Conservation (phyloP, 2,888 invertebrate genomes). For the Torymus texanus region DNA sequence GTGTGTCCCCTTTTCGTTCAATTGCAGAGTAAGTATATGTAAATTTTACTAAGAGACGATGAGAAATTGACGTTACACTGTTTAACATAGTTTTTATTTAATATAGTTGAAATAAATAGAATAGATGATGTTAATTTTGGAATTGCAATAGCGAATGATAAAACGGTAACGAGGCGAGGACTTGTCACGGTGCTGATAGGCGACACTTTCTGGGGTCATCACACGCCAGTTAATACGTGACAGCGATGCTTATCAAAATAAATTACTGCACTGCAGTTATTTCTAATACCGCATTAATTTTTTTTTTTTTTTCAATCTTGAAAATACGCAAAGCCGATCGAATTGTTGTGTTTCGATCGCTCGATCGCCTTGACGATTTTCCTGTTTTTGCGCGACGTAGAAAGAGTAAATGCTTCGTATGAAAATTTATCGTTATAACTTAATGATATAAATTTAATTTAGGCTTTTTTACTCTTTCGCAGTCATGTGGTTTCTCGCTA, state of each 20-base stretch:
- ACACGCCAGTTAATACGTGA: constrained; percentile 62
- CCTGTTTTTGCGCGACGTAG: constrained; percentile 18
- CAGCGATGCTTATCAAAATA: constrained; percentile 57
- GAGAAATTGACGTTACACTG: background rate
- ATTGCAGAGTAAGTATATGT: background rate
- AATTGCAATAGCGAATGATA: background rate
- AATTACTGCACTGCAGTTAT: constrained; percentile 69
- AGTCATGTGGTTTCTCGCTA: constrained; percentile 41
- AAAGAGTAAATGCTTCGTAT: constrained; percentile 4
- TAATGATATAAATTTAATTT: no score
- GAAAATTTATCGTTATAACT: no score
- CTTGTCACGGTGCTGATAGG: constrained; percentile 51
- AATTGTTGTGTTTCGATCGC: background rate
- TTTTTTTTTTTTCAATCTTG: background rate
- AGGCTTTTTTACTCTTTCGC: constrained; percentile 18
- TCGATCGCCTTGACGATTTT: constrained; percentile 17
- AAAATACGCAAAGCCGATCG: constrained; percentile 24
- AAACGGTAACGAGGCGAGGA: constrained; percentile 13
- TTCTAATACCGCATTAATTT: constrained; percentile 62
- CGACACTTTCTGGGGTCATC: constrained; percentile 57
- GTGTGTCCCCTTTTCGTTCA: background rate
- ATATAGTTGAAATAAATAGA: no score
- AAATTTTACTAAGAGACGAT: background rate
- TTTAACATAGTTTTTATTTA: no score
- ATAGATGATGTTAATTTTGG: no score